phyloP scores from a whole-genome alignment of 2,113 vertebrate genomes.

The Leuciscus idus region DNA sequence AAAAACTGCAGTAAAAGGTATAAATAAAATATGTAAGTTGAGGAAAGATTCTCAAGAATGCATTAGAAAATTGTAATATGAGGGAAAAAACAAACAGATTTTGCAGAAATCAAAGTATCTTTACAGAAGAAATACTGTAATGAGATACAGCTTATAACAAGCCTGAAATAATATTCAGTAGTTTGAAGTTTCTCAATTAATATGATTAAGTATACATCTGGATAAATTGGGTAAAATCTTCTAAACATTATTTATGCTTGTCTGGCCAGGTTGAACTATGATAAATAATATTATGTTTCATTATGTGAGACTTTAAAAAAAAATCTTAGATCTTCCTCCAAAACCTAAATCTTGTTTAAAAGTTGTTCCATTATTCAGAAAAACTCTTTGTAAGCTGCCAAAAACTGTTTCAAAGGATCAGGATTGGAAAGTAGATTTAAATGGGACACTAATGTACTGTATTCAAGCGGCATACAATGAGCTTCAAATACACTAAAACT shows the following conservation, averaged over 20 bases:
- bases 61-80: not conserved
- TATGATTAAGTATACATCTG: not conserved
- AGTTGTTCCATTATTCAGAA: not conserved
- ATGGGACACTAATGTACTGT: constrained; percentile 27
- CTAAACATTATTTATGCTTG: not conserved
- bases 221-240: not conserved
- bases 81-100: too few relatives aligned
- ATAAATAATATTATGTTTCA: constrained; percentile 11
- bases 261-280: not conserved
- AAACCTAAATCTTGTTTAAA: not conserved
- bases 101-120: too few relatives aligned
- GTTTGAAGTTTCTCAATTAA: constrained; percentile 32
- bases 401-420: constrained; percentile 36
- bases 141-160: constrained; percentile 29
- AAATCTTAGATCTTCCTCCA: not conserved
- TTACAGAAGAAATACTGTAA: not conserved
- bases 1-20: constrained; percentile 46
- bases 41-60: constrained; percentile 30
- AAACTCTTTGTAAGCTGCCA: not conserved
- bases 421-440: not conserved
- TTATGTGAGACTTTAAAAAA: not conserved
- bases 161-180: constrained; percentile 27
- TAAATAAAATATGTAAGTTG: constrained; percentile 44
- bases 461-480: constrained; percentile 14
- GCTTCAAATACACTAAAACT: constrained; percentile 10